phyloP scores from a whole-genome alignment of 2,888 invertebrate genomes.

The Ophioninae sp. region DNA sequence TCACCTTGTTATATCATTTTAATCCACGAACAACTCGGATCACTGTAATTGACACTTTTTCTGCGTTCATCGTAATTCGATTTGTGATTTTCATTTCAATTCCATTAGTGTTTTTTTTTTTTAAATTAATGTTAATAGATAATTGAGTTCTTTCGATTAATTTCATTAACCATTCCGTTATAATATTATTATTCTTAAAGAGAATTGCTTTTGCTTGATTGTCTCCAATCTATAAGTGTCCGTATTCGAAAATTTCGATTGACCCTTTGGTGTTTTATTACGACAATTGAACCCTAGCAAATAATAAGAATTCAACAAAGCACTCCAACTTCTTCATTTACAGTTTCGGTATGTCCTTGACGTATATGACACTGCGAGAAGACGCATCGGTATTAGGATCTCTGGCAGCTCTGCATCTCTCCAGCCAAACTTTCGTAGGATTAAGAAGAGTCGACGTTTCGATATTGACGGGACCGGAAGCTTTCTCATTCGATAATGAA shows the following conservation, averaged over 20 bases:
- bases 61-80: too few relatives aligned
- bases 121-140: too few relatives aligned
- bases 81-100: too few relatives aligned
- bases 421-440: conserved; percentile 75
- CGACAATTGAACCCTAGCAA: neutral
- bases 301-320: neutral
- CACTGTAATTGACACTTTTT: too few relatives aligned
- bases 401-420: conserved; percentile 68
- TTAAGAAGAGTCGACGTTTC: conserved; percentile 72
- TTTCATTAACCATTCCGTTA: too few relatives aligned
- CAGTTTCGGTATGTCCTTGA: conserved; percentile 76
- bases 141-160: too few relatives aligned
- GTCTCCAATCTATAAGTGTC: neutral
- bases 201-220: neutral
- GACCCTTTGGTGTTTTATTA: neutral
- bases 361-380: conserved; percentile 66
- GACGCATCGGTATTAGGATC: conserved; percentile 34
- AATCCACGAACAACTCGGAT: too few relatives aligned
- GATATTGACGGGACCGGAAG: conserved; percentile 22
- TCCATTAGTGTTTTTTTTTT: too few relatives aligned
- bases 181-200: neutral
- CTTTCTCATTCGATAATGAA: neutral
- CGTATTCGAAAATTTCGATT: neutral
- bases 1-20: too few relatives aligned
- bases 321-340: conserved; percentile 59